Conservation (phyloP, 1,140 invertebrate species). For the Pseudomyrmex gracilis region DNA sequence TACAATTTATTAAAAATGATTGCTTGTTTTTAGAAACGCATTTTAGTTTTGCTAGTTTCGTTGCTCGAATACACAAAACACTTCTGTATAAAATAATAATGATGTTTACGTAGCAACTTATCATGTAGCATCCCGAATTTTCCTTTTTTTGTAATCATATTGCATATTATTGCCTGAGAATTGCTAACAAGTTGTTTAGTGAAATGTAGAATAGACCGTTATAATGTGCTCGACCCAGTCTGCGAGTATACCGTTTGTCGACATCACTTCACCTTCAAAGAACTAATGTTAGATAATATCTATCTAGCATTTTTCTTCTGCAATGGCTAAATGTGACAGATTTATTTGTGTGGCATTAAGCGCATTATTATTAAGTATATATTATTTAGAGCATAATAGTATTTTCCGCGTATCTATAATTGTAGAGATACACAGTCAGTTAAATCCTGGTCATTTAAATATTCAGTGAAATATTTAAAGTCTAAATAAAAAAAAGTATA, state of each 20-base stretch:
- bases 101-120: neutral
- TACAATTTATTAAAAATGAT: neutral
- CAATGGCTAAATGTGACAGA: too few species aligned
- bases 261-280: conserved; percentile 54
- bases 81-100: too few species aligned
- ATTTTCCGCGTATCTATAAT: too few species aligned
- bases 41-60: neutral
- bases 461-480: too few species aligned
- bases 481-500: too few species aligned
- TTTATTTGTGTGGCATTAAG: too few species aligned
- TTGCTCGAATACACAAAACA: neutral
- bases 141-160: conserved; percentile 30
- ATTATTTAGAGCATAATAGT: too few species aligned
- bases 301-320: too few species aligned
- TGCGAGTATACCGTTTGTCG: conserved; percentile 54
- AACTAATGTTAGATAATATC: conserved; percentile 14
- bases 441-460: too few species aligned
- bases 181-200: conserved; percentile 9
- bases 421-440: too few species aligned
- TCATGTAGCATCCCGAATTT: neutral
- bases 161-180: neutral
- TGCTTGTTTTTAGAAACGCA: conserved; percentile 11
- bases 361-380: too few species aligned
- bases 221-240: conserved; percentile 40
- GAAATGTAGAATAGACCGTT: conserved; percentile 74